Evolutionary conservation across 2,797 vertebrate genomes (phyloP), one percentile per base, ranked within the genome.

Genomic region (Antennarius maculatus): DNA sequence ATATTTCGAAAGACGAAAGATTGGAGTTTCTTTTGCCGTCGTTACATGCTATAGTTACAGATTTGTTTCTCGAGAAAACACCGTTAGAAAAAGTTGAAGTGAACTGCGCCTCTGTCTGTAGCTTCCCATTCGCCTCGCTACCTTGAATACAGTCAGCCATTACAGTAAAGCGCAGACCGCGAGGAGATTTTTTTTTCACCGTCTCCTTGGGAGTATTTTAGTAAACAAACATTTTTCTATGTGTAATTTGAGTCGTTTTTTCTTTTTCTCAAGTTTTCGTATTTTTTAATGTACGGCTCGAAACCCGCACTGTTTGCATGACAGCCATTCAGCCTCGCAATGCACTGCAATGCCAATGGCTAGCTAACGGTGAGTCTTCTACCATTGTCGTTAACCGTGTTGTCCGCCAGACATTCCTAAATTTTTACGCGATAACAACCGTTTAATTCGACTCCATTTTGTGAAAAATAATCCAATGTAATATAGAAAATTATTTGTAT

Each of bases 121-220:
- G 85, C 86, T 90, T 89, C 85, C 91, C 91, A 84, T 90, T 92
- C 71, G 92, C 92, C 93, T 93, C 91, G 92, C 86, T 85, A 94
- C 95, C 93, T 95, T 93, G 93, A 94, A 94, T 93, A 94, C 93
- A 95, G 96, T 97, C 96, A 97, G 96, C 96, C 97, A 98, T 97
- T 97, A 95, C 94, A 93, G 94, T 95, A 94, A 80, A 93, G 94
- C 94, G 93, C 94, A 93, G 93, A 91, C 92, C 91, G 88, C 87
- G 91, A 92, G 92, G 79, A 2, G 2, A 1, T 34, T 34, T 86
- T 91, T 93, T 91, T 90, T 85, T 74, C 77, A 66, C 41, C 61
- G 51, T 80, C 78, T 84, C 60, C 3, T 70, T 46, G 28, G 55
- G 7, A 3, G 43, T 82, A 57, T 54, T 70, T 0, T 14, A 7